These are phyloP conservation scores for Prinia subflava DNA, from an alignment of 2,113 vertebrate genomes.

Conservation along the genomic window DNA sequence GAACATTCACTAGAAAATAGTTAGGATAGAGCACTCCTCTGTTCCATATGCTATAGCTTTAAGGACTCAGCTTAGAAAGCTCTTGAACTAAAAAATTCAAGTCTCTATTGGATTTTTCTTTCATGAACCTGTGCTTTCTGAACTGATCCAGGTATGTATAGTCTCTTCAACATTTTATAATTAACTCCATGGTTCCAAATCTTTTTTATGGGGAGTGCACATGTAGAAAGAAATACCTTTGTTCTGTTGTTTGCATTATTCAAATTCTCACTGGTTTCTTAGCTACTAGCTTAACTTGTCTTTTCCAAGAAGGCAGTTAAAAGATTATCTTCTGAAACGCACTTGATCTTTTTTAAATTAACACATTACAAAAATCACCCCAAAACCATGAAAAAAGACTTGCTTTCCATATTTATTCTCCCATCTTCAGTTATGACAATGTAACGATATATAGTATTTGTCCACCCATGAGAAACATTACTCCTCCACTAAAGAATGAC, in stretches of 20 bases:
- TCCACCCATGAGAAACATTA: neutral
- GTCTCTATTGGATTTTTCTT: neutral
- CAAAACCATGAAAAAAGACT: neutral
- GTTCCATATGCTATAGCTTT: neutral
- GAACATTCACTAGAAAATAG: neutral
- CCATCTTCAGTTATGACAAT: neutral
- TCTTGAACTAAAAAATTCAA: neutral
- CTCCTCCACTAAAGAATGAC: neutral
- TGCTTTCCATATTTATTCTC: neutral
- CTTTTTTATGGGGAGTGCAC: rapidly evolving
- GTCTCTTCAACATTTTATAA: neutral
- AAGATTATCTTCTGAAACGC: neutral
- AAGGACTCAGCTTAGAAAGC: neutral
- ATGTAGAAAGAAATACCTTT: neutral
- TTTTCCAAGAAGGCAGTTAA: neutral
- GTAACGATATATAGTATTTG: neutral
- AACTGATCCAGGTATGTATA: rapidly evolving
- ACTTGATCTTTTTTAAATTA: neutral
- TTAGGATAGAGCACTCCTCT: neutral
- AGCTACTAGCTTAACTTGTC: neutral
- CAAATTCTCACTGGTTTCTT: neutral
- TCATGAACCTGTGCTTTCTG: neutral
- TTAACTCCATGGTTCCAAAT: neutral
- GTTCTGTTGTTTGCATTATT: neutral
- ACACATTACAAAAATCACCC: neutral